These are phyloP conservation scores for Micrastur ruficollis DNA, from an alignment of 2,797 vertebrate genomes.

Conservation along the genomic window DNA sequence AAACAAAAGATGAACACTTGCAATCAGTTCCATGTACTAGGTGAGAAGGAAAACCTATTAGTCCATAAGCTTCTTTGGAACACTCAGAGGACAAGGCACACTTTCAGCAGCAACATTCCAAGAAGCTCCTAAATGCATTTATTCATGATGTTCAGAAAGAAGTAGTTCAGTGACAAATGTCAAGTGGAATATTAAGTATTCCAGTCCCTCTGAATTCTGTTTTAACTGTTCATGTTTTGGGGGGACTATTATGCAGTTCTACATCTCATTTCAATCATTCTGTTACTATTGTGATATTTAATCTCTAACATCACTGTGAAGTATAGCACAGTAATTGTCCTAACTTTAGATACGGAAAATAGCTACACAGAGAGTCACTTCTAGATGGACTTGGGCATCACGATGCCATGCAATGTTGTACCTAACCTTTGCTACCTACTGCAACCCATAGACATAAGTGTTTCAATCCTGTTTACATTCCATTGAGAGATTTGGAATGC, in stretches of 20 bases:
- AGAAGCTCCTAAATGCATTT: background rate
- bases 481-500: background rate
- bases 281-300: background rate
- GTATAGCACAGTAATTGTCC: background rate
- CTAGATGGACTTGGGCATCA: background rate
- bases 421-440: background rate
- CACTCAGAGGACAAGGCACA: background rate
- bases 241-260: background rate
- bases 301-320: background rate
- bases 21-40: background rate
- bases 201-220: background rate
- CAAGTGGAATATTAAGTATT: background rate
- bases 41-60: background rate
- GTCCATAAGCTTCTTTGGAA: background rate
- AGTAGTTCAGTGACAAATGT: background rate
- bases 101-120: background rate
- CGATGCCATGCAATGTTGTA: background rate
- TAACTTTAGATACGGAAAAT: background rate
- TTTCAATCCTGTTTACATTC: background rate
- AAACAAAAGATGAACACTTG: background rate
- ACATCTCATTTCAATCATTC: background rate
- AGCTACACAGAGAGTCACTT: background rate
- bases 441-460: background rate
- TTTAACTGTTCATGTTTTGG: background rate
- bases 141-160: background rate